Conservation (phyloP, 2,888 invertebrate species). For the Aphidoletes aphidimyza region DNA sequence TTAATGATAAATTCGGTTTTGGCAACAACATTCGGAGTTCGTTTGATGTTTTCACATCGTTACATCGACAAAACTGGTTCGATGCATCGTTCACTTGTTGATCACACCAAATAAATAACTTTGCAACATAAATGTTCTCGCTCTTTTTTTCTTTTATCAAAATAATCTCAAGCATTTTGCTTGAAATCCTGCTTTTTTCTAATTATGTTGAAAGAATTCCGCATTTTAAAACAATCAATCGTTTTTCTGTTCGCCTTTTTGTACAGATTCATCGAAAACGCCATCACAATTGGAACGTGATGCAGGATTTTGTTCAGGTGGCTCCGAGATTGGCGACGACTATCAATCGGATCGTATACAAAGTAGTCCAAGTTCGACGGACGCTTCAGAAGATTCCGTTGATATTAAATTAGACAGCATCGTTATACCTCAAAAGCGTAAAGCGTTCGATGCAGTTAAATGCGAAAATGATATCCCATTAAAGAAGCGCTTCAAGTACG, state of each 20-base stretch:
- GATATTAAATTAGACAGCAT: slow-evolving; percentile 73
- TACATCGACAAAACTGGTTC: slow-evolving; percentile 33
- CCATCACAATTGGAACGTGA: slow-evolving; percentile 67
- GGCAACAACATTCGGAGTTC: neutral
- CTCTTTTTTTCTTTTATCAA: neutral
- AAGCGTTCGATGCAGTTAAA: slow-evolving; percentile 75
- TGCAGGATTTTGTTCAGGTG: slow-evolving; percentile 79
- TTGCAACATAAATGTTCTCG: slow-evolving; percentile 19
- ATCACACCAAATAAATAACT: slow-evolving; percentile 51
- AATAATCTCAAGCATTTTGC: neutral
- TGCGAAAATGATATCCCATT: slow-evolving; percentile 70
- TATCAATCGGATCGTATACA: slow-evolving; percentile 68
- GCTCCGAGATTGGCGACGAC: slow-evolving; percentile 72
- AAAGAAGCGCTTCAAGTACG: slow-evolving; percentile 77
- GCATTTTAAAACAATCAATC: slow-evolving; percentile 35
- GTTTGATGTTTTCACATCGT: slow-evolving; percentile 32
- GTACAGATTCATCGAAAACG: slow-evolving; percentile 61
- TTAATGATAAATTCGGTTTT: slow-evolving; percentile 2
- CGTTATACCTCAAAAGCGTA: slow-evolving; percentile 70
- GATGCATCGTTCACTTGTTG: slow-evolving; percentile 16
- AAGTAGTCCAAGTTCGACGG: slow-evolving; percentile 71
- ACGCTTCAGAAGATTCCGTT: slow-evolving; percentile 74
- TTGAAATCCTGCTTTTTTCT: neutral
- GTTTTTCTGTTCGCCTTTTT: neutral
- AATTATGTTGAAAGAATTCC: slow-evolving; percentile 37